Percentiles rank a stretch among this genome's conserved stretches.
Evolutionary conservation across 53 echinoderm and acorn worm species (phyloP).

Genomic region (Pentamera pediparva): DNA sequence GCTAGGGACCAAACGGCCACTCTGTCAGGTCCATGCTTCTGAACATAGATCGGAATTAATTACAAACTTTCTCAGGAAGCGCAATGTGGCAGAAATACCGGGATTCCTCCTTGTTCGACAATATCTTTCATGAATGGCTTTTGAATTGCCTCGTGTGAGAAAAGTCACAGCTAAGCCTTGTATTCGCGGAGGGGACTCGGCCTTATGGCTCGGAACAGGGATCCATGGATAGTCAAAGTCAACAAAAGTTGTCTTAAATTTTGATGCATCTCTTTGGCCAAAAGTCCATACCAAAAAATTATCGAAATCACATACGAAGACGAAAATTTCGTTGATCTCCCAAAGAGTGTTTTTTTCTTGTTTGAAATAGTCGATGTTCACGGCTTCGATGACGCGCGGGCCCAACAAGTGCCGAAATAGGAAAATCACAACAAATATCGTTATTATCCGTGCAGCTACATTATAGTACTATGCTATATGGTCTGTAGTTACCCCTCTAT

Average conservation of each 20-base stretch:
- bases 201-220: no score
- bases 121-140: no score
- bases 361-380: slow-evolving; percentile 1
- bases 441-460: background rate
- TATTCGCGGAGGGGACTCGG: no score
- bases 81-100: no score
- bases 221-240: background rate
- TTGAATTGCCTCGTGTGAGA: no score
- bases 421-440: background rate
- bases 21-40: no score
- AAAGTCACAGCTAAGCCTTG: no score
- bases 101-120: no score
- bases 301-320: slow-evolving; percentile 5
- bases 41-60: no score
- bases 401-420: slow-evolving; percentile 36
- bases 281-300: slow-evolving; percentile 33
- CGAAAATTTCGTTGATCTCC: slow-evolving; percentile 58
- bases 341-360: slow-evolving; percentile 14
- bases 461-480: slow-evolving; percentile 12
- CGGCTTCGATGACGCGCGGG: slow-evolving; percentile 15
- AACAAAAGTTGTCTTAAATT: background rate
- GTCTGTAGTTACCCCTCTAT: slow-evolving; percentile 7
- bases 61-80: no score
- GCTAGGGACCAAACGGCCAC: no score
- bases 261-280: slow-evolving; percentile 14